Percentiles rank a stretch among this genome's conserved stretches.
These are phyloP conservation scores for Rhinatrema bivittatum DNA, from an alignment of 2,797 vertebrate species.

Conservation along the genomic window DNA sequence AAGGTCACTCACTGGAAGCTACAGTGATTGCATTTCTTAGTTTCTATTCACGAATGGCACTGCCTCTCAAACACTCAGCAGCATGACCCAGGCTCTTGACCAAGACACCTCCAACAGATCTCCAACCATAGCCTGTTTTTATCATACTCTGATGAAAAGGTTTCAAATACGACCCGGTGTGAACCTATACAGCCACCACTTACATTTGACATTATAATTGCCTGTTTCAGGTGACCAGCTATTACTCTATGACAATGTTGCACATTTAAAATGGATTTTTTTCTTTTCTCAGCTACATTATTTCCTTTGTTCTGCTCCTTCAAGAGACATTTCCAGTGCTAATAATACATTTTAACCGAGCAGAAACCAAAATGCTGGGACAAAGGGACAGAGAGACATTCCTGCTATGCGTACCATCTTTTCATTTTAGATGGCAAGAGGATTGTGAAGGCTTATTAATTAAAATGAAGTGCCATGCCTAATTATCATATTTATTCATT, in stretches of 20 bases:
- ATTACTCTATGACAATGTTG: slow-evolving; percentile 22
- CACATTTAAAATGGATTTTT: slow-evolving; percentile 14
- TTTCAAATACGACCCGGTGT: too few relatives aligned
- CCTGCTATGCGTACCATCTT: too few relatives aligned
- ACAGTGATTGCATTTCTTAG: too few relatives aligned
- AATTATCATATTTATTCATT: slow-evolving; percentile 11
- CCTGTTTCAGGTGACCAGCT: slow-evolving; percentile 18
- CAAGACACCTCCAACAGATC: too few relatives aligned
- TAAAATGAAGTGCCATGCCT: neutral
- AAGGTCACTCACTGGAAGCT: too few relatives aligned
- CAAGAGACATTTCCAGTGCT: slow-evolving; percentile 6
- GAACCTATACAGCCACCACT: too few relatives aligned
- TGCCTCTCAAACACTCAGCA: too few relatives aligned
- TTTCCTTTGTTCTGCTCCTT: slow-evolving; percentile 1
- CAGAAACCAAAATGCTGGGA: slow-evolving; percentile 16
- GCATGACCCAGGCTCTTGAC: too few relatives aligned
- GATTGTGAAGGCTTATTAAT: slow-evolving; percentile 12
- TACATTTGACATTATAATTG: slow-evolving; percentile 23
- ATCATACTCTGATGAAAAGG: too few relatives aligned
- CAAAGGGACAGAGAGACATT: slow-evolving; percentile 1
- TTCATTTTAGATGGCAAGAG: too few relatives aligned
- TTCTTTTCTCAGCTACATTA: neutral
- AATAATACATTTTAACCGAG: slow-evolving; percentile 35
- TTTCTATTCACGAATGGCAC: too few relatives aligned
- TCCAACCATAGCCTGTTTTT: too few relatives aligned